These are phyloP conservation scores for Sakesphorus luctuosus DNA, from an alignment of 2,113 vertebrate species.

Conservation along the genomic window DNA sequence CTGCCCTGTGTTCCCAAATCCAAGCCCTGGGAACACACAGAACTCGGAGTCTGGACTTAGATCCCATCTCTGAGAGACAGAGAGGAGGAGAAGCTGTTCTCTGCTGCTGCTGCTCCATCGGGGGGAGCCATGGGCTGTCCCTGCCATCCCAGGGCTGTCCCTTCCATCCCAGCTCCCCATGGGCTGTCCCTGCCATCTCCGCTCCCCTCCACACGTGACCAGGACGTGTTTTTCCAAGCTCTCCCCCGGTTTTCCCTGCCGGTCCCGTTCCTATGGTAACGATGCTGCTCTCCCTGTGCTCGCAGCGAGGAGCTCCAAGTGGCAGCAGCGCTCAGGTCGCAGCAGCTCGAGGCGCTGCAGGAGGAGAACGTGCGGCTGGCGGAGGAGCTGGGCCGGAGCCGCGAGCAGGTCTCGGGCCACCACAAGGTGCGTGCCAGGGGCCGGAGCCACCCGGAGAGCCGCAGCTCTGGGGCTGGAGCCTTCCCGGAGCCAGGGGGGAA, in stretches of 20 bases:
- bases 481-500: too few relatives aligned
- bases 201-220: slow-evolving; percentile 51
- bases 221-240: slow-evolving; percentile 71
- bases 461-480: too few relatives aligned
- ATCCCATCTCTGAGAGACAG: neutral
- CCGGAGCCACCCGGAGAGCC: neutral
- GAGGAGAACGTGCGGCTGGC: slow-evolving; percentile 89
- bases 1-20: accelerated
- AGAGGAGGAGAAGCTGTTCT: neutral
- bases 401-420: slow-evolving; percentile 80
- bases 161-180: too few relatives aligned
- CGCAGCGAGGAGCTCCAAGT: slow-evolving; percentile 88
- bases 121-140: neutral
- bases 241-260: slow-evolving; percentile 77
- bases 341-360: slow-evolving; percentile 83
- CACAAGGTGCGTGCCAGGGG: slow-evolving; percentile 85
- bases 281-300: slow-evolving; percentile 74
- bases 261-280: slow-evolving; percentile 84
- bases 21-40: accelerated
- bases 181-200: too few relatives aligned
- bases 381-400: slow-evolving; percentile 82
- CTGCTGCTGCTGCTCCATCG: neutral
- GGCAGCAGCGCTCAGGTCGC: slow-evolving; percentile 80
- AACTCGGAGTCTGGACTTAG: neutral
- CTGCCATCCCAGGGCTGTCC: too few relatives aligned